A percentile compares a stretch with the other conserved stretches of the same genome.
Conservation (phyloP, 2,113 vertebrate genomes). For the Hystrix cristata region DNA sequence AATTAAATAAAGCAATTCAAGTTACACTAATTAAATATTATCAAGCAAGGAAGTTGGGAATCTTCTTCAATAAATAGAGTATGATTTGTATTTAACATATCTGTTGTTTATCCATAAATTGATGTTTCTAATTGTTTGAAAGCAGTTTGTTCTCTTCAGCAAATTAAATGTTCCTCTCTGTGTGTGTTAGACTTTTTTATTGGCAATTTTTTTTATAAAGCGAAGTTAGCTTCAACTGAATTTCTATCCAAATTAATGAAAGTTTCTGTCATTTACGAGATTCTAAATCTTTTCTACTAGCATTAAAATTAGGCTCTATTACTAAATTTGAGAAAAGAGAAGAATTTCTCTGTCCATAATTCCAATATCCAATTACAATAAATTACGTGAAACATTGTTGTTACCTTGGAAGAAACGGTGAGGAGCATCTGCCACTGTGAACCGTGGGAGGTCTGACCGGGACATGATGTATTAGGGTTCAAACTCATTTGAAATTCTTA, state of each 20-base stretch:
- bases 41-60: conserved; percentile 43
- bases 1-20: conserved; percentile 69
- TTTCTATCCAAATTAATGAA: conserved; percentile 73
- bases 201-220: conserved; percentile 59
- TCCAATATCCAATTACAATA: conserved; percentile 54
- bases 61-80: conserved; percentile 65
- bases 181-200: conserved; percentile 52
- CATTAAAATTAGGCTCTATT: conserved; percentile 56
- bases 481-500: not conserved
- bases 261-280: conserved; percentile 60
- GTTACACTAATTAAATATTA: conserved; percentile 55
- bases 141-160: conserved; percentile 65
- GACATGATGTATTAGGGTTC: not conserved
- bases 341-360: conserved; percentile 38
- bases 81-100: conserved; percentile 72
- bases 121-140: conserved; percentile 74
- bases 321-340: conserved; percentile 34
- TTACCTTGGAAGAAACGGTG: conserved; percentile 19
- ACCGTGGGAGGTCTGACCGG: not conserved
- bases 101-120: conserved; percentile 67
- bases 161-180: conserved; percentile 70
- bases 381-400: conserved; percentile 35
- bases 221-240: conserved; percentile 55
- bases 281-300: conserved; percentile 65
- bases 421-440: not conserved